Conservation (phyloP, 2,888 invertebrate genomes). For the Epistrophe grossulariae region DNA sequence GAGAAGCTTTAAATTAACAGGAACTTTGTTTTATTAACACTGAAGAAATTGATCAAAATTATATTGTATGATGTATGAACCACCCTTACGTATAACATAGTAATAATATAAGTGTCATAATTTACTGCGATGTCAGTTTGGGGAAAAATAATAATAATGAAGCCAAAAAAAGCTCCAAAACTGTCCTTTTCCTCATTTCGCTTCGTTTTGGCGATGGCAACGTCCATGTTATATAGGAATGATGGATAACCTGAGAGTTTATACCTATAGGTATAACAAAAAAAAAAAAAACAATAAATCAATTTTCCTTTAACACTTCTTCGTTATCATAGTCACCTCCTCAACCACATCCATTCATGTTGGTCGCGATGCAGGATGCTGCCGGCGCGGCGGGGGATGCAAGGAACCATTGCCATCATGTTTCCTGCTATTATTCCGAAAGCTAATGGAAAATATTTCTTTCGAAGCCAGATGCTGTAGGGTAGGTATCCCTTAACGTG, state of each 20-base stretch:
- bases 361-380: background rate
- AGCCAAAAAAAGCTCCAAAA: conserved; percentile 46
- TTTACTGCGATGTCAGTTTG: conserved; percentile 52
- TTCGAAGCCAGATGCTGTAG: conserved; percentile 28
- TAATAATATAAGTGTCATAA: conserved; percentile 51
- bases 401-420: too few species aligned
- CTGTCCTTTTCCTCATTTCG: conserved; percentile 47
- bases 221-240: conserved; percentile 21
- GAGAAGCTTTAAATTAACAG: too few species aligned
- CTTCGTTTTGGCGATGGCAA: background rate
- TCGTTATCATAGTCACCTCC: background rate
- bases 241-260: conserved; percentile 67
- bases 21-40: too few species aligned
- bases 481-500: conserved; percentile 37
- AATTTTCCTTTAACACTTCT: conserved; percentile 52
- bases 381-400: too few species aligned
- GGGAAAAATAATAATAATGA: conserved; percentile 18
- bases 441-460: conserved; percentile 58
- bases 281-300: conserved; percentile 68
- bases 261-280: conserved; percentile 45
- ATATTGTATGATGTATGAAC: too few species aligned
- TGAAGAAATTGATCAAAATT: too few species aligned
- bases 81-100: background rate
- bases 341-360: background rate
- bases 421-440: conserved; percentile 5